Base-by-base conservation (phyloP, 2,113 vertebrate genomes). In the Apteryx owenii region DNA sequence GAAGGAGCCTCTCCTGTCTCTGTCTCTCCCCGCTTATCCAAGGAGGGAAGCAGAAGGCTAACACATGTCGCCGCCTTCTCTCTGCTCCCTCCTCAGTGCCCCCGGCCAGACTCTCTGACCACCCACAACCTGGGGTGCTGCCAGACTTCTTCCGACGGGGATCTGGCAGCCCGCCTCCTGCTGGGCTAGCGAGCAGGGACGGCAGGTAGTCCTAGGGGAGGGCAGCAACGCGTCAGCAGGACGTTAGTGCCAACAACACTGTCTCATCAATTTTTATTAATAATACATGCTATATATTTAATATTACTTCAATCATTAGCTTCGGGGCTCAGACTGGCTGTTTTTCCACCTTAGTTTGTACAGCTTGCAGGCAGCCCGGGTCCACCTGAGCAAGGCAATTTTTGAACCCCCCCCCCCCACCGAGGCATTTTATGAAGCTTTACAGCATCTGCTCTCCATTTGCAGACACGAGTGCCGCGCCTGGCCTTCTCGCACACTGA, bases 391-490 rank as follows among this genome's bases (percentile, higher is more conserved):
- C 64, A 42, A 11, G 28, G 16, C 64, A 42, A 17, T 6, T 44
- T 28, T 26, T 29, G 21, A 16, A 29, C 21, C 5, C 12, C 50
- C 16, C 25, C 26, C 31, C 21, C 5, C 12, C 50, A 13, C 25
- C 26, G 1, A 22, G 66, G 73, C 17, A 21, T 36, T 3, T 2
- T 0, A 44, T 0, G 3, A 36, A 36, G 25, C 4, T 0, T 11
- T 9, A 0, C 23, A 19, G 60, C 60, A 12, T 8, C 75, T 50
- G 29, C 86, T 50, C n/a, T 23, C 58, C 78, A 33, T 15, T 21
- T n/a, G 68, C 81, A 0, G 2, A 22, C 53, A 15, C 31, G 16
- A 36, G 48, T 23, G 48, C 69, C 17, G 22, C 33, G 26, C 0
- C 25, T 19, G 5, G 20, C 62, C 54, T 22, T 4, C 71, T 51